Percentiles rank a stretch among this genome's conserved stretches.
These are phyloP conservation scores for Eurytoma adleriae DNA, from an alignment of 2,888 invertebrate genomes.

Conservation along the genomic window DNA sequence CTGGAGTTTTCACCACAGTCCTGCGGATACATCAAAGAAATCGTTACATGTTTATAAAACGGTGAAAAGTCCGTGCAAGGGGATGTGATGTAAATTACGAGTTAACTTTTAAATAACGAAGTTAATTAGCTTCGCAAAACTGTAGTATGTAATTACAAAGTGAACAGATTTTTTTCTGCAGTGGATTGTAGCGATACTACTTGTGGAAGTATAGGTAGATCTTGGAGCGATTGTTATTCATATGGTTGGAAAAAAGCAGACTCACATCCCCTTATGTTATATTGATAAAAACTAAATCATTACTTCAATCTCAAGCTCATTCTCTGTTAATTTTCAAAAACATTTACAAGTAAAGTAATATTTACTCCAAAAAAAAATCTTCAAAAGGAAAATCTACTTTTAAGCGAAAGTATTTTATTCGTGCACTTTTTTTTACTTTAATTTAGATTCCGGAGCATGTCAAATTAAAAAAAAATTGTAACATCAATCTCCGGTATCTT, in stretches of 20 bases:
- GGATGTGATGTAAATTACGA: constrained; percentile 29
- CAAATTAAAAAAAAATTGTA: not conserved
- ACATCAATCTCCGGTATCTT: not conserved
- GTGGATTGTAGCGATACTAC: too few species aligned
- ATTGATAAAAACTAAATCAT: constrained; percentile 21
- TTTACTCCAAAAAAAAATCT: not conserved
- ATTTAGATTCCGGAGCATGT: not conserved
- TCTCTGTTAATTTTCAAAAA: constrained; percentile 44
- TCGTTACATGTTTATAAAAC: not conserved
- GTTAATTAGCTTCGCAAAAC: not conserved
- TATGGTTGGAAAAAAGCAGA: not conserved
- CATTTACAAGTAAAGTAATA: constrained; percentile 15
- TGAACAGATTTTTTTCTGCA: too few species aligned
- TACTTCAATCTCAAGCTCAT: constrained; percentile 35
- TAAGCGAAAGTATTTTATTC: constrained; percentile 37
- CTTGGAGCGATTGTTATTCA: too few species aligned
- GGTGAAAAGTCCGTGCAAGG: not conserved
- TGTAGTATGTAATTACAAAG: too few species aligned
- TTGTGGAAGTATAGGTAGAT: too few species aligned
- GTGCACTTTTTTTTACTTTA: constrained; percentile 28
- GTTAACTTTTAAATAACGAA: not conserved
- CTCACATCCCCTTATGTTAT: constrained; percentile 46
- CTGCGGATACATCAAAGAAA: constrained; percentile 47
- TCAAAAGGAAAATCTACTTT: constrained; percentile 40
- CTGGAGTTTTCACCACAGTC: constrained; percentile 61